phyloP scores from a whole-genome alignment of 2,797 vertebrate species.

The Sebastes cheni region DNA sequence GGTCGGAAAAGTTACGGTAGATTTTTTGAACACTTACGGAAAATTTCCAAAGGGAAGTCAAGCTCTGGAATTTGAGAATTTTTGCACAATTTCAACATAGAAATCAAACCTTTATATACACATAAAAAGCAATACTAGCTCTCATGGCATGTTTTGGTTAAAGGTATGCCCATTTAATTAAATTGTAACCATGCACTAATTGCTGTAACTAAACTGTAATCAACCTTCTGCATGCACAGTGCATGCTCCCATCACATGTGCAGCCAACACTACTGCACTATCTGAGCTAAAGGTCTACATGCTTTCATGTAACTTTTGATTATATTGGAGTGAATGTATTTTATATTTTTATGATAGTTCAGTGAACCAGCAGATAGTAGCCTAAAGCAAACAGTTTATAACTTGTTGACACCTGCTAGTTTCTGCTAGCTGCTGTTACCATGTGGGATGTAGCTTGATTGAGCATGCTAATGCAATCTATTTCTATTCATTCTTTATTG shows the following conservation, averaged over 20 bases:
- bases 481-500: background rate
- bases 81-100: too few relatives aligned
- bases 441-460: background rate
- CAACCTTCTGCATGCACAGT: background rate
- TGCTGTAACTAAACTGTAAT: background rate
- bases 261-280: background rate
- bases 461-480: background rate
- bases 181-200: background rate
- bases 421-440: background rate
- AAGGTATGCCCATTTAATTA: background rate
- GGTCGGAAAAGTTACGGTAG: background rate
- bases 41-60: background rate
- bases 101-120: too few relatives aligned
- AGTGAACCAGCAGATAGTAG: background rate
- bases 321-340: background rate
- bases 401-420: background rate
- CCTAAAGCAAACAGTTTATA: background rate
- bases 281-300: background rate
- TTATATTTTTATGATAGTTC: background rate
- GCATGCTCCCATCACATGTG: background rate
- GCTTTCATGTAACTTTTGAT: background rate
- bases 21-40: background rate
- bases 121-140: background rate
- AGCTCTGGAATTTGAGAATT: background rate
- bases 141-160: background rate